phyloP scores from a whole-genome alignment of 2,888 invertebrate genomes.

The Pristionchus maxplancki region DNA sequence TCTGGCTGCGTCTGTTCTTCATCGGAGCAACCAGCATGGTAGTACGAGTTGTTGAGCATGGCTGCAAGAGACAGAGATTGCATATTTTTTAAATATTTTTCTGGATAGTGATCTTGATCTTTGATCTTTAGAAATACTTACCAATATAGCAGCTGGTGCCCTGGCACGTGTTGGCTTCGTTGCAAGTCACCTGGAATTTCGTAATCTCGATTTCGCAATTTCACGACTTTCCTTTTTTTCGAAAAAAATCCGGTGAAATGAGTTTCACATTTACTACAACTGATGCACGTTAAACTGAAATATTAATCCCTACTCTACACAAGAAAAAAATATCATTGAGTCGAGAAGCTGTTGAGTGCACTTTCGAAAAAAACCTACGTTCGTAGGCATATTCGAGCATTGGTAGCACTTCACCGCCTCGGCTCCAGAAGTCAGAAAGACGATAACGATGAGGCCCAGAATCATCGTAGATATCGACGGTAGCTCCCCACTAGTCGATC shows the following conservation, averaged over 20 bases:
- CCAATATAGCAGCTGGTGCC: conserved; percentile 7
- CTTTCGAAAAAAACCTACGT: not conserved
- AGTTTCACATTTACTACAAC: not conserved
- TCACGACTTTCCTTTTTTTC: no score
- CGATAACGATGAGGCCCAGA: not conserved
- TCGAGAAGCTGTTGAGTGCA: not conserved
- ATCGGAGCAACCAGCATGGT: not conserved
- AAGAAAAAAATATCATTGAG: no score
- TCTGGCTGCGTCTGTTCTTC: not conserved
- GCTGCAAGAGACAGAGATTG: not conserved
- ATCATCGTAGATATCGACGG: not conserved
- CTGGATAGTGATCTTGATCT: no score
- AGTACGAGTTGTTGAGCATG: not conserved
- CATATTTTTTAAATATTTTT: not conserved
- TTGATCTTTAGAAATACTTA: not conserved
- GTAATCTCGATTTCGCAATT: not conserved
- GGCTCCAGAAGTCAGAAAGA: not conserved
- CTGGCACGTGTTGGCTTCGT: not conserved
- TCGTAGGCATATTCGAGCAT: not conserved
- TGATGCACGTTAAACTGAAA: no score
- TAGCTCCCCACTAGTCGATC: not conserved
- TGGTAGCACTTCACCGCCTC: conserved; percentile 8
- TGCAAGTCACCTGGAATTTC: not conserved
- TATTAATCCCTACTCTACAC: no score
- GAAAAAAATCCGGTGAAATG: no score